Percentiles rank a stretch among this genome's conserved stretches.
Conservation (phyloP, 2,797 vertebrate genomes). For the Enteromius radiatus region DNA sequence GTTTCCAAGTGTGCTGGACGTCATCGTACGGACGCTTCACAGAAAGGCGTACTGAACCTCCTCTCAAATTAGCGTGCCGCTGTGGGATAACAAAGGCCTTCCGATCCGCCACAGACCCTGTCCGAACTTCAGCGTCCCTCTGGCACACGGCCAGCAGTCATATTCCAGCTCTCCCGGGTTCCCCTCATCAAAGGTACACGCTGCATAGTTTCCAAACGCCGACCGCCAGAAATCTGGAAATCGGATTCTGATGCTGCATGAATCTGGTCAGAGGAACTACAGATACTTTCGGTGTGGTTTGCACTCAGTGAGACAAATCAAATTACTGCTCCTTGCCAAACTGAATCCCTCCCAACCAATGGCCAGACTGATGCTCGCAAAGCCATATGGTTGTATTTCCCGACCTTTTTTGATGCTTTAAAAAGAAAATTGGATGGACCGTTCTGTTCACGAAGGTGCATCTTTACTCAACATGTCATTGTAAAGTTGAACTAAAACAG, state of each 20-base stretch:
- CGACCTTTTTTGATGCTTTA: conserved; percentile 50
- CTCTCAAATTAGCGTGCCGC: conserved; percentile 78
- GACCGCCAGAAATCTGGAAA: conserved; percentile 80
- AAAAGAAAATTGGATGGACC: conserved; percentile 43
- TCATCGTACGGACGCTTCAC: conserved; percentile 78
- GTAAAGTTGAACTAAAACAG: background rate
- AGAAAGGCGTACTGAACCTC: conserved; percentile 73
- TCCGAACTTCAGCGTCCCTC: conserved; percentile 66
- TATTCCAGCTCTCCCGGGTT: conserved; percentile 65
- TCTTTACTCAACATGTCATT: conserved; percentile 1
- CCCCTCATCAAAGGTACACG: conserved; percentile 75
- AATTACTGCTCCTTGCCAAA: conserved; percentile 61
- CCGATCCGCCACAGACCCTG: conserved; percentile 76
- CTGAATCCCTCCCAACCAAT: conserved; percentile 55
- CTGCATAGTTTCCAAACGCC: conserved; percentile 75
- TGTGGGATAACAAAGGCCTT: conserved; percentile 70
- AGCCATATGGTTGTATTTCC: conserved; percentile 57
- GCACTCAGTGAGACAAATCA: conserved; percentile 72
- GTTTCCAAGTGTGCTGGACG: conserved; percentile 78
- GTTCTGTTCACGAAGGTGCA: conserved; percentile 18
- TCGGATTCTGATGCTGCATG: conserved; percentile 76
- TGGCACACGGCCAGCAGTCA: conserved; percentile 69
- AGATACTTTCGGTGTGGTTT: conserved; percentile 77
- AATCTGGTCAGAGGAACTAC: conserved; percentile 75
- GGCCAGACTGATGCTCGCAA: conserved; percentile 50